Conservation (phyloP, 2,113 vertebrate species). For the rabbit (Oryctolagus cuniculus) region mOryCun1.1 NC_091435.1:169993001-169993500, state of each 20-base stretch:
- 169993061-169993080: too few species aligned
- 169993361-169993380: neutral
- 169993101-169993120: neutral
- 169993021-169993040: too few species aligned
- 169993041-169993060: too few species aligned
- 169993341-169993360: neutral
- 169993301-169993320: neutral
- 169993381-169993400: neutral
- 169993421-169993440: neutral
- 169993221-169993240: neutral
- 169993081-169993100: neutral
- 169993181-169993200: slow-evolving; percentile 6
- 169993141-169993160: slow-evolving; percentile 8
- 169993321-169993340: neutral
- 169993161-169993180: neutral
- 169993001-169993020: too few species aligned
- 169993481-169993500: slow-evolving; percentile 24
- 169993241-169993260: slow-evolving; percentile 8
- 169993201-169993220: neutral
- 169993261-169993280: neutral
- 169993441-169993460: slow-evolving; percentile 10
- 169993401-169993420: neutral
- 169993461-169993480: neutral
- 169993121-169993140: neutral
- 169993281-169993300: neutral